phyloP scores from a whole-genome alignment of 2,797 vertebrate genomes.

The Remorina albescens region DNA sequence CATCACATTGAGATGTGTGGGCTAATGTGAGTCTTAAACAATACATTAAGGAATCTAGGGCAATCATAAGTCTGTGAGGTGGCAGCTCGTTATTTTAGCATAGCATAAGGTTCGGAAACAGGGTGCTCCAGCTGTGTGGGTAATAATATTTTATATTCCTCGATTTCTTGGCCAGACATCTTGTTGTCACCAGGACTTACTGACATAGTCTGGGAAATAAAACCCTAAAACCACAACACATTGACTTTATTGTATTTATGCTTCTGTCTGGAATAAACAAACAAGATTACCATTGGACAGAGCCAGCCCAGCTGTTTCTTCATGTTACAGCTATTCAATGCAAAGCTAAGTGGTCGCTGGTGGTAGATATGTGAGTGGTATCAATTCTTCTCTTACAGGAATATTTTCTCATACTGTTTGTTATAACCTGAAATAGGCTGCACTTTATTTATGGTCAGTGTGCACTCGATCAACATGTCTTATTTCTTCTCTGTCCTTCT shows the following conservation, averaged over 20 bases:
- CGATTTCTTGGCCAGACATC: too few relatives aligned
- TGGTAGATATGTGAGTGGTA: not conserved
- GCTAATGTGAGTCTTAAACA: too few relatives aligned
- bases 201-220: not conserved
- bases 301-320: not conserved
- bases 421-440: not conserved
- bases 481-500: not conserved
- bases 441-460: not conserved
- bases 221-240: not conserved
- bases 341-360: not conserved
- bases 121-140: too few relatives aligned
- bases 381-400: not conserved
- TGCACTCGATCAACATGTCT: not conserved
- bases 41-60: not conserved
- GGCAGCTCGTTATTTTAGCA: not conserved
- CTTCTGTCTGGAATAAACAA: constrained; percentile 1
- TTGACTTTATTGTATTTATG: not conserved
- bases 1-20: not conserved
- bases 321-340: not conserved
- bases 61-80: not conserved
- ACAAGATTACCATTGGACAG: not conserved
- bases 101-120: not conserved
- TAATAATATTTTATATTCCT: not conserved
- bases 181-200: not conserved
- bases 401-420: not conserved